These are phyloP conservation scores for Tachysurus fulvidraco DNA, from an alignment of 2,113 vertebrate species.

Conservation along the genomic window DNA sequence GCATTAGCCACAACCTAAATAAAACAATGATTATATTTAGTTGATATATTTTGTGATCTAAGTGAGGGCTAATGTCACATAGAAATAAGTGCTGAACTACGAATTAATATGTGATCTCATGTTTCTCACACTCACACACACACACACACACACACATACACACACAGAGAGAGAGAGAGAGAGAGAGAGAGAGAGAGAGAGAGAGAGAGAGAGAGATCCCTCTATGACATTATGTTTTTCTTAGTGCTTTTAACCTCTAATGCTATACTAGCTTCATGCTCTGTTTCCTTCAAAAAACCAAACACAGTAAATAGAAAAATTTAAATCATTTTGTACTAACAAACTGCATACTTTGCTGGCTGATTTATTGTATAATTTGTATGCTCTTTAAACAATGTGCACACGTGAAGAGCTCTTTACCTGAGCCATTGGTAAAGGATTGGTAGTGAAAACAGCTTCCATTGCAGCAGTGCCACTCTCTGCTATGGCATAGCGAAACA, in stretches of 20 bases:
- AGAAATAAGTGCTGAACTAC: not conserved
- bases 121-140: too few species aligned
- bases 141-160: too few species aligned
- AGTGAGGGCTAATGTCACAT: not conserved
- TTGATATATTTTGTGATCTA: not conserved
- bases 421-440: conserved; percentile 53
- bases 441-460: accelerated
- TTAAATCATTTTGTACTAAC: too few species aligned
- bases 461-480: conserved; percentile 77
- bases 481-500: conserved; percentile 83
- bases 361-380: not conserved
- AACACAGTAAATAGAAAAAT: too few species aligned
- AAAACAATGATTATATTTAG: conserved; percentile 8
- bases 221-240: too few species aligned
- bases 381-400: not conserved
- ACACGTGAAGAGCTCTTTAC: conserved; percentile 15
- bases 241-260: too few species aligned
- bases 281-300: too few species aligned
- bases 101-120: not conserved
- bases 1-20: conserved; percentile 62
- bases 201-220: too few species aligned
- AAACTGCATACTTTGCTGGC: not conserved
- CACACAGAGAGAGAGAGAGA: too few species aligned
- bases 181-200: too few species aligned
- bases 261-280: too few species aligned